Base-by-base conservation (phyloP, 1,140 invertebrate species). In the Drosophila cardini region DNA sequence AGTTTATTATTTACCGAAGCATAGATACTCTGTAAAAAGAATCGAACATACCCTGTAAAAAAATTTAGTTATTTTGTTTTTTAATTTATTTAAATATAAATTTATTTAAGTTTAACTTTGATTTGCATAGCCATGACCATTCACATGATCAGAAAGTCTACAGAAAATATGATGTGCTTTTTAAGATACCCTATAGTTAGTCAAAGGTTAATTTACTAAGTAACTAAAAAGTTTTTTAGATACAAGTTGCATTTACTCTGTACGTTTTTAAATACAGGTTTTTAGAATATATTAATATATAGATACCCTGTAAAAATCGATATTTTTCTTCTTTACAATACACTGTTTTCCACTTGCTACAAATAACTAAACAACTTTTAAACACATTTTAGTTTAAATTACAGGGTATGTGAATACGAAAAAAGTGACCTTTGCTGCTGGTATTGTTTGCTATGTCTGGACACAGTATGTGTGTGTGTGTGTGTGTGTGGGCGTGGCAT, bases 281-380 rank as follows among this genome's bases (percentile, higher is more conserved):
- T n/a, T n/a, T n/a, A n/a, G n/a, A n/a, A n/a, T 40, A 10, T 26
- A 4, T n/a, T 9, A 6, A 21, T 43, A 11, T 2, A 30, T 5
- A 45, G 1, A 34, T 60, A 60, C 57, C 42, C 45, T 50, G 32
- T 50, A n/a, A n/a, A n/a, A n/a, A n/a, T n/a, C n/a, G n/a, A 36
- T 8, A 36, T 2, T 8, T 4, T 36, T 2, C 2, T 36, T 36
- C 11, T 38, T 1, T 38, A 1, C 11, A 38, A 1, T 1, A 2
- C 36, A 11, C 11, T n/a, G n/a, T n/a, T n/a, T n/a, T n/a, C n/a
- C n/a, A n/a, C n/a, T n/a, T n/a, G n/a, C n/a, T n/a, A n/a, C n/a
- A 38, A 1, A 38, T 10, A 38, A 38, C 2, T 11, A 38, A 11
- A 38, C 10, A 38, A 34, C 32, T 34, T 34, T 34, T 2, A 4